These are phyloP conservation scores for Lamprologus tigripictilis DNA, from an alignment of 2,113 vertebrate species.

Conservation along the genomic window DNA sequence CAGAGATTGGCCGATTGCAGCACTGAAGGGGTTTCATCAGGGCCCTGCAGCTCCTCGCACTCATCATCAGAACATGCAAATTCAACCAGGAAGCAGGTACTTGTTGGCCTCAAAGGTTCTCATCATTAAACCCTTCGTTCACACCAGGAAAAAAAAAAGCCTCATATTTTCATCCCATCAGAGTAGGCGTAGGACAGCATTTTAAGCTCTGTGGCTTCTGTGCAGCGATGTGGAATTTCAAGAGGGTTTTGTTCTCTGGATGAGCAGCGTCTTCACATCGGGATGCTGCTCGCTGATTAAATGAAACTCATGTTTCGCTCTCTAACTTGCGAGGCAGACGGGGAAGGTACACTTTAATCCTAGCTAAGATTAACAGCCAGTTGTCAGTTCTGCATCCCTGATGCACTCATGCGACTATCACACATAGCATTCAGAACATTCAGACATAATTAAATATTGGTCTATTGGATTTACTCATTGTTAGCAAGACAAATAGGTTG, in stretches of 20 bases:
- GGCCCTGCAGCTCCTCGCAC: neutral
- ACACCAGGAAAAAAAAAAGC: neutral
- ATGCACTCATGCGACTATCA: neutral
- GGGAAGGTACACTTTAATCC: neutral
- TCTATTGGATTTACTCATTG: neutral
- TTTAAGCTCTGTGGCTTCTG: neutral
- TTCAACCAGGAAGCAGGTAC: conserved; percentile 26
- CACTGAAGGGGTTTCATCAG: neutral
- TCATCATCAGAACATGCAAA: conserved; percentile 30
- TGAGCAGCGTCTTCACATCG: neutral
- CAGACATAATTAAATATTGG: neutral
- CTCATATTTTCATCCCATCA: neutral
- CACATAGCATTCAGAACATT: neutral
- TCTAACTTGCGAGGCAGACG: neutral
- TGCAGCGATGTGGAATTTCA: neutral
- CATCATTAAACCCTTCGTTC: neutral
- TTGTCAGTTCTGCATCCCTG: neutral
- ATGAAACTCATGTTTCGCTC: neutral
- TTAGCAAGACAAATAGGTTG: neutral
- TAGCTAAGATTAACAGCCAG: neutral
- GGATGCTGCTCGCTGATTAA: neutral
- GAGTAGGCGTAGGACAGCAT: neutral
- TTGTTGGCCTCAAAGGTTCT: neutral
- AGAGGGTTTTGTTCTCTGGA: neutral
- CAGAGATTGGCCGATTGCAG: neutral